phyloP scores from a whole-genome alignment of 2,888 invertebrate species.

The Formica aserva region DNA sequence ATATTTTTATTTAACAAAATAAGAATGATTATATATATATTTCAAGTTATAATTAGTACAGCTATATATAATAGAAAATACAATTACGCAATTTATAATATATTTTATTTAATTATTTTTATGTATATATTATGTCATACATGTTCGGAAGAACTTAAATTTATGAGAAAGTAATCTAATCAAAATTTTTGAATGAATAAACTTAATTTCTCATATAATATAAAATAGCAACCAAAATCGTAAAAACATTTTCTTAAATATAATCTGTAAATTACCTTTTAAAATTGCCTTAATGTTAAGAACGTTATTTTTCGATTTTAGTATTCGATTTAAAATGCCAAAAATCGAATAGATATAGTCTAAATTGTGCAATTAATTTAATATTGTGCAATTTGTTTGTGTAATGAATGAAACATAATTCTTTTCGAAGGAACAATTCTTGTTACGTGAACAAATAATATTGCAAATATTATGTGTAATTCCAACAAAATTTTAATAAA shows the following conservation, averaged over 20 bases:
- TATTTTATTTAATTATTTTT: background rate
- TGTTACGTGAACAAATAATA: conserved; percentile 1
- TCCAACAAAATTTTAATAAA: background rate
- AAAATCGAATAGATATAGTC: background rate
- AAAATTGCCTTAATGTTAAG: background rate
- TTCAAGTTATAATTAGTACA: conserved; percentile 19
- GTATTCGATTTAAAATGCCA: background rate
- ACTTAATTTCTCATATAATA: background rate
- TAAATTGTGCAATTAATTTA: conserved; percentile 5
- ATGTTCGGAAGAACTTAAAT: background rate
- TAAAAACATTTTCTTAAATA: background rate
- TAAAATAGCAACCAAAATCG: background rate
- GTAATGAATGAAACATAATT: background rate
- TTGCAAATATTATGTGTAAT: background rate
- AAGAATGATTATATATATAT: background rate
- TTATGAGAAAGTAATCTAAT: background rate
- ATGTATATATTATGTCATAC: background rate
- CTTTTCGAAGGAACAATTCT: conserved; percentile 41
- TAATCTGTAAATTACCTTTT: background rate
- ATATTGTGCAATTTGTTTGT: conserved; percentile 30
- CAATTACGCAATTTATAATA: conserved; percentile 6
- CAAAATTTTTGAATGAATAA: background rate
- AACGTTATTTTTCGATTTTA: background rate
- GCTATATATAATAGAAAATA: background rate
- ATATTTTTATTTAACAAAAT: background rate